Percentiles rank a stretch among this genome's conserved stretches.
These are phyloP conservation scores for Ornithoptera alexandrae DNA, from an alignment of 2,888 invertebrate species.

Conservation along the genomic window DNA sequence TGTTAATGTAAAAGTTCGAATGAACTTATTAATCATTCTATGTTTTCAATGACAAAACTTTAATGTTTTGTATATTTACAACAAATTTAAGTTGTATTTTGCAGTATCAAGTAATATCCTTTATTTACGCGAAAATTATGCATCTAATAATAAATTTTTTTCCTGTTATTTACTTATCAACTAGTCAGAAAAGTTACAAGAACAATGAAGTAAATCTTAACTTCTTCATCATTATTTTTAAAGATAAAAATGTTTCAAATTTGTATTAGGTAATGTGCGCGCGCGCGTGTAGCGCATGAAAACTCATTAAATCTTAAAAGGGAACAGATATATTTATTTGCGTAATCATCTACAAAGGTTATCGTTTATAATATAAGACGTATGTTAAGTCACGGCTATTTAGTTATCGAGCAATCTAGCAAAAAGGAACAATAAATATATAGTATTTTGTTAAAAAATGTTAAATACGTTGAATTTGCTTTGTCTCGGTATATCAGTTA, in stretches of 20 bases:
- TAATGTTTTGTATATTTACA: too few relatives aligned
- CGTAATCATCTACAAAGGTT: conserved; percentile 56
- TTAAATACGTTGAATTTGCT: conserved; percentile 27
- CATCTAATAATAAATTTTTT: too few relatives aligned
- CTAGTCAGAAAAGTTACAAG: too few relatives aligned
- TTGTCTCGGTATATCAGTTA: conserved; percentile 31
- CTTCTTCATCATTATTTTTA: not conserved
- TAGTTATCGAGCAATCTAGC: conserved; percentile 44
- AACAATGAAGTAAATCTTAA: too few relatives aligned
- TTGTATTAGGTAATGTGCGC: not conserved
- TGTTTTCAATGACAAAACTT: too few relatives aligned
- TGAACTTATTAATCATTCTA: too few relatives aligned
- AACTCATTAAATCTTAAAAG: conserved; percentile 32
- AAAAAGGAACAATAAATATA: conserved; percentile 31
- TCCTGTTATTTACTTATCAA: too few relatives aligned
- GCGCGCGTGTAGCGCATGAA: not conserved
- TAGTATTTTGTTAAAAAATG: conserved; percentile 17
- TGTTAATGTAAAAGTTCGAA: too few relatives aligned
- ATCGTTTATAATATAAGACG: conserved; percentile 56
- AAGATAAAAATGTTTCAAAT: too few relatives aligned
- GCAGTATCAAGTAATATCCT: too few relatives aligned
- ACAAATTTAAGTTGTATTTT: too few relatives aligned
- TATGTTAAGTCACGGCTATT: conserved; percentile 56
- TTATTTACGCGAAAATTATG: too few relatives aligned
- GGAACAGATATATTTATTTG: conserved; percentile 37